Percentiles rank a stretch among this genome's conserved stretches.
Conservation (phyloP, 1,140 invertebrate species). For the Vanessa atalanta region DNA sequence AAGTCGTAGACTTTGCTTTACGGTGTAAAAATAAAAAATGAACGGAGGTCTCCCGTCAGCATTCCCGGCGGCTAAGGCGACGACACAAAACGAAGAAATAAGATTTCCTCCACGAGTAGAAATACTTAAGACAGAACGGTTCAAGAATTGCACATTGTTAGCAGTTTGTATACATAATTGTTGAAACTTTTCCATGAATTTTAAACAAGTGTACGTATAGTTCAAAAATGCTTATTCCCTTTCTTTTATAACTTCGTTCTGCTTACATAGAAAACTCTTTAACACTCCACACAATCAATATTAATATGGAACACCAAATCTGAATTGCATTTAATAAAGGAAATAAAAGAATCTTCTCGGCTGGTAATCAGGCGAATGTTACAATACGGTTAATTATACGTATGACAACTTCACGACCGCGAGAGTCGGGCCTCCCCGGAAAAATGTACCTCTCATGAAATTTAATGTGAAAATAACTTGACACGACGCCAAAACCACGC, state of each 20-base stretch:
- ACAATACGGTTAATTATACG: slow-evolving; percentile 58
- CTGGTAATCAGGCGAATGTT: slow-evolving; percentile 11
- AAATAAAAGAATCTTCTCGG: neutral
- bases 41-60: slow-evolving; percentile 55
- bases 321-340: neutral
- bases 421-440: slow-evolving; percentile 58
- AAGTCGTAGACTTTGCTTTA: slow-evolving; percentile 58
- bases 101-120: slow-evolving; percentile 58
- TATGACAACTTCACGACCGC: slow-evolving; percentile 18
- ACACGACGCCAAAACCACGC: slow-evolving; percentile 75
- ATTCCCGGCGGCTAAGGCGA: slow-evolving; percentile 60
- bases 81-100: slow-evolving; percentile 70
- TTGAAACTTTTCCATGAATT: slow-evolving; percentile 16
- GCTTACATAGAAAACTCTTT: neutral
- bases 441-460: slow-evolving; percentile 79
- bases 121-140: slow-evolving; percentile 66
- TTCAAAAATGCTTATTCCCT: neutral
- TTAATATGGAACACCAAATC: too few relatives aligned
- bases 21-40: slow-evolving; percentile 63
- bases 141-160: slow-evolving; percentile 59
- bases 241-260: neutral
- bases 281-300: too few relatives aligned
- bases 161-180: slow-evolving; percentile 52
- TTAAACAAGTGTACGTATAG: slow-evolving; percentile 1
- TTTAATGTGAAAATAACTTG: slow-evolving; percentile 80